These are phyloP conservation scores for Myocastor coypus DNA, from an alignment of 2,113 vertebrate species.

Conservation along the genomic window DNA sequence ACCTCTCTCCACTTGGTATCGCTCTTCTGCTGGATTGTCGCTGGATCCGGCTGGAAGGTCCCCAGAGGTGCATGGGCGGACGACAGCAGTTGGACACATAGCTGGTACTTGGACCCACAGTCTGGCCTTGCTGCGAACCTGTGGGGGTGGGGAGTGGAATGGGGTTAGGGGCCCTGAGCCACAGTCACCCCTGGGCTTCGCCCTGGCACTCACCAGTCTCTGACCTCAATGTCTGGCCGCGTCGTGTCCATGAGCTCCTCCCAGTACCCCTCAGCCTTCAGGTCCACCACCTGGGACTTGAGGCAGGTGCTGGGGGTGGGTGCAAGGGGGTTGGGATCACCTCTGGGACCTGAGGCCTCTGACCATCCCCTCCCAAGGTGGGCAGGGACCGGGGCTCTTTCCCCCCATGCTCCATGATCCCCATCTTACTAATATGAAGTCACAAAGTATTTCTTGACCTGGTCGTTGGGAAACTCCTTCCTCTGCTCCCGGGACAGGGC, in stretches of 20 bases:
- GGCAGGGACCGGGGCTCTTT: background rate
- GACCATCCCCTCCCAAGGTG: background rate
- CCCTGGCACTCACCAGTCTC: slow-evolving; percentile 92
- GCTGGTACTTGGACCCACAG: slow-evolving; percentile 86
- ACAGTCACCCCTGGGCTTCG: slow-evolving; percentile 9
- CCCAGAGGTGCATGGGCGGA: slow-evolving; percentile 79
- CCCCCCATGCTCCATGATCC: background rate
- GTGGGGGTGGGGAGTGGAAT: slow-evolving; percentile 38
- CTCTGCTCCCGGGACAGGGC: slow-evolving; percentile 83
- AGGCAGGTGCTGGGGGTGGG: slow-evolving; percentile 87
- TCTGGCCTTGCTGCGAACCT: slow-evolving; percentile 88
- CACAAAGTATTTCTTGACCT: slow-evolving; percentile 89
- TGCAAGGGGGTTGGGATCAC: slow-evolving; percentile 38
- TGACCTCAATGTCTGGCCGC: slow-evolving; percentile 90
- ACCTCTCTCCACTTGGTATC: slow-evolving; percentile 88
- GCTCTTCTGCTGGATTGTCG: slow-evolving; percentile 85
- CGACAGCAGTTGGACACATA: slow-evolving; percentile 85
- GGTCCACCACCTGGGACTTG: slow-evolving; percentile 93
- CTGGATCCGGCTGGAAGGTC: slow-evolving; percentile 84
- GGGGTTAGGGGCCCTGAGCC: slow-evolving; percentile 34
- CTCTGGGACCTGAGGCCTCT: background rate
- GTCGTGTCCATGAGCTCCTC: slow-evolving; percentile 89
- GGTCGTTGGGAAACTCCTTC: slow-evolving; percentile 71
- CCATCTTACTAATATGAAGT: slow-evolving; percentile 88
- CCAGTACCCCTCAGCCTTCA: slow-evolving; percentile 90